Conservation (phyloP, 2,113 vertebrate species). For the Dicerorhinus sumatrensis region DNA sequence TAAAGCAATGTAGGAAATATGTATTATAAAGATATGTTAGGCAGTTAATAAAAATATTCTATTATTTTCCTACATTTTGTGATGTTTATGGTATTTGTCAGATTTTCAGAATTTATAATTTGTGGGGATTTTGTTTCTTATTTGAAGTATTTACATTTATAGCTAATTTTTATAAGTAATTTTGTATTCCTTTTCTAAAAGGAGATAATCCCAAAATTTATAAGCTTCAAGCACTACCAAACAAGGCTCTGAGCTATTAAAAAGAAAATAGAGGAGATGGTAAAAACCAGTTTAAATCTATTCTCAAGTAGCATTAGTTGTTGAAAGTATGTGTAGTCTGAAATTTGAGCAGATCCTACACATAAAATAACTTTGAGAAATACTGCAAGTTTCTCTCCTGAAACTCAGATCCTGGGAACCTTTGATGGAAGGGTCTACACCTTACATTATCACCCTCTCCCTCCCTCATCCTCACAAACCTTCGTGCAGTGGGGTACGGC, state of each 20-base stretch:
- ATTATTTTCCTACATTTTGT: background rate
- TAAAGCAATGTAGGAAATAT: background rate
- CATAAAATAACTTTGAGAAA: background rate
- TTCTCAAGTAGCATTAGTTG: background rate
- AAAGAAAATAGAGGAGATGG: background rate
- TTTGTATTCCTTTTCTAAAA: background rate
- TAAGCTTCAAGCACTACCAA: background rate
- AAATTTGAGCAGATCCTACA: background rate
- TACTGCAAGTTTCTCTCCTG: background rate
- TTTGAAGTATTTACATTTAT: background rate
- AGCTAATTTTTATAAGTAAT: background rate
- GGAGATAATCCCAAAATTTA: background rate
- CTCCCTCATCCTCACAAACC: background rate
- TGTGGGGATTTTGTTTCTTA: background rate
- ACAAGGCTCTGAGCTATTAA: background rate
- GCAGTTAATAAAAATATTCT: too few species aligned
- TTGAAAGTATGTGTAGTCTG: rapidly evolving
- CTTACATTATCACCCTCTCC: rapidly evolving
- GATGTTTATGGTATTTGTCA: background rate
- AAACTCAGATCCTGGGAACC: background rate
- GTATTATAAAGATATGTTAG: background rate
- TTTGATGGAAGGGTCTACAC: rapidly evolving
- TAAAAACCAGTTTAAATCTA: too few species aligned
- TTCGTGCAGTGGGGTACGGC: rapidly evolving
- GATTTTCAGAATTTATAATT: background rate